Conservation (phyloP, 1,140 invertebrate genomes). For the Trichomalopsis sarcophagae region DNA sequence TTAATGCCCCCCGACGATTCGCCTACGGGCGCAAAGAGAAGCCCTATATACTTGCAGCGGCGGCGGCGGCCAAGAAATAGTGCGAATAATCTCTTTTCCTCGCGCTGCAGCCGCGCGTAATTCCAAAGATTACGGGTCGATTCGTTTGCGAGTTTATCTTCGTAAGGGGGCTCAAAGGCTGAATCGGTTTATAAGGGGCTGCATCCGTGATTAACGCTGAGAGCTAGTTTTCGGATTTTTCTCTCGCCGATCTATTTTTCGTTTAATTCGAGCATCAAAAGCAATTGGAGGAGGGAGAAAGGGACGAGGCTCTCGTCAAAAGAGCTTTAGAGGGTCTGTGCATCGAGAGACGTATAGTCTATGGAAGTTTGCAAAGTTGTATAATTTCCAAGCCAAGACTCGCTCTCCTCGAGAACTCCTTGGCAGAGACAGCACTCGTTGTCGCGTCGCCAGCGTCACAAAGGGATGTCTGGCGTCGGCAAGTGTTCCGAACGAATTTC, state of each 20-base stretch:
- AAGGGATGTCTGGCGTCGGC: background rate
- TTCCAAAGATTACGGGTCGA: slow-evolving; percentile 33
- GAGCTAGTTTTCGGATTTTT: background rate
- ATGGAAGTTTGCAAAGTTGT: background rate
- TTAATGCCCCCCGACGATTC: slow-evolving; percentile 50
- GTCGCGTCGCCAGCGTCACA: slow-evolving; percentile 18
- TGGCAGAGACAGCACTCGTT: slow-evolving; percentile 19
- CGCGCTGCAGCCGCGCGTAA: background rate
- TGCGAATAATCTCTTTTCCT: slow-evolving; percentile 45
- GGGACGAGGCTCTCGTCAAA: background rate
- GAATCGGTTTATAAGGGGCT: slow-evolving; percentile 10
- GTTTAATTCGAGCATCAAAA: background rate
- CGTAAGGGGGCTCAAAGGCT: background rate
- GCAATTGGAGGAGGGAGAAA: background rate
- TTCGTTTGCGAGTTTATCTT: slow-evolving; percentile 36
- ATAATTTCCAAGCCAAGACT: slow-evolving; percentile 27
- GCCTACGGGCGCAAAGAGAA: background rate
- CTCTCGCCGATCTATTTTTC: background rate
- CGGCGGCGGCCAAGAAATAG: slow-evolving; percentile 23
- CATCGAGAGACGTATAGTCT: no score
- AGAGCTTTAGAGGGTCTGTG: no score
- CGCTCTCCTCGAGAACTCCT: background rate
- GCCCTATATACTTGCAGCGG: background rate
- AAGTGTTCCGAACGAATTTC: slow-evolving; percentile 32
- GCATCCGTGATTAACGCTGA: background rate